Conservation (phyloP, 2,797 vertebrate species). For the Anabas testudineus region DNA sequence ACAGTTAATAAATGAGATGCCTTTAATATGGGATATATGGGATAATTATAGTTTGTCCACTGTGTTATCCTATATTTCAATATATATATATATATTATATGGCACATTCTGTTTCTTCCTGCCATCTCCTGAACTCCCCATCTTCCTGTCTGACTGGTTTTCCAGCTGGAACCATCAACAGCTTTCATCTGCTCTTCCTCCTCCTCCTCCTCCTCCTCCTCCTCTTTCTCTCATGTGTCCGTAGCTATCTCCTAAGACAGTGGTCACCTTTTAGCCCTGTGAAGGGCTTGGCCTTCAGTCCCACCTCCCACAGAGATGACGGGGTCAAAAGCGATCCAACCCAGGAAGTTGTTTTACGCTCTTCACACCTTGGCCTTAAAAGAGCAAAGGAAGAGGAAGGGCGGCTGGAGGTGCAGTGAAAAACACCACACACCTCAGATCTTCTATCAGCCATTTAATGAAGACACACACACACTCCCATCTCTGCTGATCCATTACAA, state of each 20-base stretch:
- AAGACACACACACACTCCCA: neutral
- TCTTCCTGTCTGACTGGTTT: slow-evolving; percentile 60
- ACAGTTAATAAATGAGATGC: neutral
- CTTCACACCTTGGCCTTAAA: slow-evolving; percentile 66
- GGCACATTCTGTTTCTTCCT: neutral
- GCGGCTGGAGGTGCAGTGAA: slow-evolving; percentile 43
- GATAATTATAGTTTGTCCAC: neutral
- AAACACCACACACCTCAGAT: slow-evolving; percentile 41
- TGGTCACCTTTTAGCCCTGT: slow-evolving; percentile 65
- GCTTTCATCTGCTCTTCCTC: slow-evolving; percentile 32
- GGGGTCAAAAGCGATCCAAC: slow-evolving; percentile 70
- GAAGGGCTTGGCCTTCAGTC: slow-evolving; percentile 44
- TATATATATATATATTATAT: neutral
- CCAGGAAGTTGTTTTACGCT: slow-evolving; percentile 73
- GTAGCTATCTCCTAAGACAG: slow-evolving; percentile 59
- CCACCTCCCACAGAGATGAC: slow-evolving; percentile 59
- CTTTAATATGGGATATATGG: neutral
- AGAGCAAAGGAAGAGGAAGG: slow-evolving; percentile 34
- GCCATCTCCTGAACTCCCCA: slow-evolving; percentile 8
- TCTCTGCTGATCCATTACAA: no score
- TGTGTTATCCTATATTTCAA: neutral
- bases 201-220: slow-evolving; percentile 46
- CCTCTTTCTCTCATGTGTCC: slow-evolving; percentile 62
- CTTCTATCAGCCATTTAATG: slow-evolving; percentile 34
- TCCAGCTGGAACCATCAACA: slow-evolving; percentile 65